A percentile compares a stretch with the other conserved stretches of the same genome.
These are phyloP conservation scores for Globodera rostochiensis DNA, from an alignment of 1,140 invertebrate genomes.

Conservation along the genomic window DNA sequence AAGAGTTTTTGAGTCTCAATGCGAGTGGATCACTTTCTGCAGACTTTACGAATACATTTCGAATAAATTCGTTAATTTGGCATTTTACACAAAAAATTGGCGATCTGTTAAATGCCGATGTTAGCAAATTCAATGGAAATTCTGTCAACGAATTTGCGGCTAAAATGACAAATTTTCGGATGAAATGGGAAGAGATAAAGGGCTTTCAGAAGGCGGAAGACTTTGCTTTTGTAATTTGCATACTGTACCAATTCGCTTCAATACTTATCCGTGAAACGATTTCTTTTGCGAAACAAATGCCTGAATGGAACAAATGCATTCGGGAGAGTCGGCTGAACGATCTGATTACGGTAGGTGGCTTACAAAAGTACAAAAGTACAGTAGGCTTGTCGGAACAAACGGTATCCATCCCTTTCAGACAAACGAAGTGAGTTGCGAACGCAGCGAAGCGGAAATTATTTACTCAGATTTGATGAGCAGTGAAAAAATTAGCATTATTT, in stretches of 20 bases:
- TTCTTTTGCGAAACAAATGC: not conserved
- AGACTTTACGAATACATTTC: not conserved
- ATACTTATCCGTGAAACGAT: not conserved
- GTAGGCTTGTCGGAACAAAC: too few relatives aligned
- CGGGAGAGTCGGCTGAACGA: not conserved
- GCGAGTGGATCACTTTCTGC: not conserved
- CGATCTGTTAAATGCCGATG: not conserved
- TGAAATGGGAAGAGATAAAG: not conserved
- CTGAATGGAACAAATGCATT: not conserved
- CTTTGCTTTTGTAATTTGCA: not conserved
- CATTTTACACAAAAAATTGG: not conserved
- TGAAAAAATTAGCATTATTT: not conserved
- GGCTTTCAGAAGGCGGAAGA: not conserved
- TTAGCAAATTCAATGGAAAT: not conserved
- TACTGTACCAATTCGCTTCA: not conserved
- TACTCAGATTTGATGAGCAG: not conserved
- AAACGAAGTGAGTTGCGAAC: not conserved
- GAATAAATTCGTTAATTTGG: not conserved
- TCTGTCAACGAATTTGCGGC: not conserved
- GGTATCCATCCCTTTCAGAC: not conserved
- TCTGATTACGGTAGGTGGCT: not conserved
- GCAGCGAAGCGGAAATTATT: not conserved
- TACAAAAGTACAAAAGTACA: not conserved
- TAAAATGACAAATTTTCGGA: not conserved
- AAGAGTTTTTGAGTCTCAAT: not conserved